Percentiles rank a stretch among this genome's conserved stretches.
These are phyloP conservation scores for Lagorchestes hirsutus DNA, from an alignment of 2,797 vertebrate genomes.

Conservation along the genomic window DNA sequence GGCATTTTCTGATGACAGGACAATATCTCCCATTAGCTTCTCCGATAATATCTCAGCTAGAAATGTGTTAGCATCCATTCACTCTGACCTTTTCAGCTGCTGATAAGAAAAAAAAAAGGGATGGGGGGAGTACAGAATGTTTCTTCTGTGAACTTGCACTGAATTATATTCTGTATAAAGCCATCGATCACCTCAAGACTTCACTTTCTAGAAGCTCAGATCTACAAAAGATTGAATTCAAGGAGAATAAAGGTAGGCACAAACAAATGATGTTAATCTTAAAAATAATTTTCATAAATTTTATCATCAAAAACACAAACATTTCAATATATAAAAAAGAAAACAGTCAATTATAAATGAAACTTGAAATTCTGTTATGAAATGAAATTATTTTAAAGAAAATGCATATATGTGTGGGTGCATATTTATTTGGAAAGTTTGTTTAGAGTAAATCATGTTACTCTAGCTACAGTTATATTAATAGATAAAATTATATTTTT, in stretches of 20 bases:
- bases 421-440: not conserved
- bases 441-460: not conserved
- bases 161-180: not conserved
- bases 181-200: not conserved
- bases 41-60: not conserved
- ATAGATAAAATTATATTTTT: not conserved
- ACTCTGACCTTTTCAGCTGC: not conserved
- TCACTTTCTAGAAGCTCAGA: not conserved
- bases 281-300: not conserved
- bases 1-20: not conserved
- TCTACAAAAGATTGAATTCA: not conserved
- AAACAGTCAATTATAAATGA: not conserved
- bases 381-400: not conserved
- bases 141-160: not conserved
- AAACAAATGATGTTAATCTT: not conserved
- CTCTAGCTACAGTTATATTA: not conserved
- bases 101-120: fast-evolving
- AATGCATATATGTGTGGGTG: not conserved
- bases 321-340: not conserved
- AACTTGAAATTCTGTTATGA: not conserved
- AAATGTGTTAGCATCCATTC: not conserved
- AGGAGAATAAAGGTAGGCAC: not conserved
- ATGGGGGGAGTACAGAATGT: not conserved
- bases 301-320: not conserved
- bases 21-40: not conserved